phyloP scores from a whole-genome alignment of 2,113 vertebrate genomes.

The Erpornis zantholeuca region DNA sequence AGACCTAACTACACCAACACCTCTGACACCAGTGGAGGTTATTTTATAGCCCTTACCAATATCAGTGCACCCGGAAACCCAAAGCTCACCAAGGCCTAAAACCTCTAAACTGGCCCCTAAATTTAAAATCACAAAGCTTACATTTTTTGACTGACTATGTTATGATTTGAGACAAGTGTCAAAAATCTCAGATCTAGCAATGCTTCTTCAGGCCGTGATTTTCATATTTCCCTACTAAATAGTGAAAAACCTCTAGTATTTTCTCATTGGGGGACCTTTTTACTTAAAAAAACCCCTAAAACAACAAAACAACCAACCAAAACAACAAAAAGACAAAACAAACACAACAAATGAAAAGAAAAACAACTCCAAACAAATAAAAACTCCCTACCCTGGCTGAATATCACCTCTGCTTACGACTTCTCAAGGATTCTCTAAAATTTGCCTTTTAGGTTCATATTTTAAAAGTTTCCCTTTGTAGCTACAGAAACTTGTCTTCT shows the following conservation, averaged over 20 bases:
- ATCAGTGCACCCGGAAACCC: not conserved
- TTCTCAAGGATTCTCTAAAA: not conserved
- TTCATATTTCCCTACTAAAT: not conserved
- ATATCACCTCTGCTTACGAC: not conserved
- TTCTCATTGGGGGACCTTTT: not conserved
- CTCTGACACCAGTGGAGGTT: rapidly evolving
- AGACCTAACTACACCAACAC: not conserved
- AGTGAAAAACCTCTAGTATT: not conserved
- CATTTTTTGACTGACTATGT: not conserved
- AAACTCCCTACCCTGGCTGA: not conserved
- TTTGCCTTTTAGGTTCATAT: not conserved
- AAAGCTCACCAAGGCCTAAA: not conserved
- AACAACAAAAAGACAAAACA: not conserved
- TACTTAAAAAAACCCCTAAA: not conserved
- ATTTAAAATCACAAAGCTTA: not conserved
- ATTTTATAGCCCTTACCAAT: not conserved
- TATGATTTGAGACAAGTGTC: not conserved
- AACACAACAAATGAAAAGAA: not conserved
- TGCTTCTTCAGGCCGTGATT: not conserved
- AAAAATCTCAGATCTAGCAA: not conserved
- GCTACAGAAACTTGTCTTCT: not conserved
- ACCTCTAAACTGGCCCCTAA: rapidly evolving
- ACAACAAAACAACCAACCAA: not conserved
- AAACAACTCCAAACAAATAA: not conserved
- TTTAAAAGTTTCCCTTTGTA: not conserved